Evolutionary conservation across 2,113 vertebrate genomes (phyloP), one percentile per base, ranked within the genome.

Genomic region (Callaeas wilsoni): DNA sequence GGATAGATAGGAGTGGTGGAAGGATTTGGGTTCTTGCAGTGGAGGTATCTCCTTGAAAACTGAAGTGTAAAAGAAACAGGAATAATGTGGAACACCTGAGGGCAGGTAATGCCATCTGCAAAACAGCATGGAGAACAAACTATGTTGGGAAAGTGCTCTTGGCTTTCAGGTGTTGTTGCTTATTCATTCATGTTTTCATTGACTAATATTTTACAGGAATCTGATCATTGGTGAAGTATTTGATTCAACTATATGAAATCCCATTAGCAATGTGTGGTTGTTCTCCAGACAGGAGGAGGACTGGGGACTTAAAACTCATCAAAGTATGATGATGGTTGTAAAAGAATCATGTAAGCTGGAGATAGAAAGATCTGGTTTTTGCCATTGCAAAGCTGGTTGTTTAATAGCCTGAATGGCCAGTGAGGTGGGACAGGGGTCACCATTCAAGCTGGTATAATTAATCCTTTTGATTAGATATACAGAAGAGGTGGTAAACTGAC

Each of bases 401-500:
- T 87, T 90, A 75, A 49, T 62, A 75, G 37, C 32, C 42, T 80
- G 64, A 78, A 79, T 69, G 87, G 84, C 69, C 89, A 87, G 20
- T 82, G 67, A 91, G 69, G 53, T 95, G 82, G 79, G 81, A 84
- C 41, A 88, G 62, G 68, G 53, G 65, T 94, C 79, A 73, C 50
- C n/a, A 33, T 87, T 91, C 74, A 82, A 56, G 30, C 64, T 91
- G 42, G 53, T 93, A 69, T 92, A 94, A 95, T 94, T 91, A 94
- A 94, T 95, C 65, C 47, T 77, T 92, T 94, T 94, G 73, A 87
- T 97, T 94, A 95, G 79, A 84, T 84, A 76, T 56, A 81, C 5
- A 9, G 65, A 93, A 95, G 87, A 94, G 79, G 91, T 94, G 73
- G 73, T 96, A 94, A 97, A 89, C n/a, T 39, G 76, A 90, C 64